A percentile compares a stretch with the other conserved stretches of the same genome.
Evolutionary conservation across 2,113 vertebrate species (phyloP).

Genomic region (Chroicocephalus ridibundus): DNA sequence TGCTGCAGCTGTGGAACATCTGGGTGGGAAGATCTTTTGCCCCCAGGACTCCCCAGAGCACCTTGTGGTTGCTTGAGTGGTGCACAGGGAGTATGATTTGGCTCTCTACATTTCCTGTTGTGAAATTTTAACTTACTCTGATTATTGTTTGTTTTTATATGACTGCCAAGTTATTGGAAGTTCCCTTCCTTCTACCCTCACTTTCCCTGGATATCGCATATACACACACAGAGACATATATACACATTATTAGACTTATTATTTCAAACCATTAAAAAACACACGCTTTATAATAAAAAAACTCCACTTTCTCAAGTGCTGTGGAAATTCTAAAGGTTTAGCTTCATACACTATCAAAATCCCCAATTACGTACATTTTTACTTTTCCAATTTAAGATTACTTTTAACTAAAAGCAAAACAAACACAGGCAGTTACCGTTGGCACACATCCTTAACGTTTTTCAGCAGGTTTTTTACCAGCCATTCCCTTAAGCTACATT

Average conservation of each 20-base stretch:
- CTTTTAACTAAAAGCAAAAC: conserved; percentile 19
- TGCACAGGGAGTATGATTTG: conserved; percentile 3
- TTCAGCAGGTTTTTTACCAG: not conserved
- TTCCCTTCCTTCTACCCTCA: not conserved
- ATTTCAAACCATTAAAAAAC: not conserved
- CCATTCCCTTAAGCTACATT: conserved; percentile 40
- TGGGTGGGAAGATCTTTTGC: conserved; percentile 41
- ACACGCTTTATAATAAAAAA: not conserved
- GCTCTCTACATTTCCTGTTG: conserved; percentile 40
- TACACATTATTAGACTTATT: not conserved
- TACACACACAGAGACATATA: not conserved
- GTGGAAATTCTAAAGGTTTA: not conserved
- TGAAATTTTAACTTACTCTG: conserved; percentile 41
- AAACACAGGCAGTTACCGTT: conserved; percentile 20
- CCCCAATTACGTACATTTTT: not conserved
- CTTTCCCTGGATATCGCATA: not conserved
- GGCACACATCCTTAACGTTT: conserved; percentile 10
- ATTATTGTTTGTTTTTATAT: conserved; percentile 43
- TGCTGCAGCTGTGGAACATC: conserved; percentile 51
- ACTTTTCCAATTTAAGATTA: conserved; percentile 5
- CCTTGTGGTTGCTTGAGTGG: not conserved
- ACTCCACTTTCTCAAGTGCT: not conserved
- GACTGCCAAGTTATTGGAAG: conserved; percentile 34
- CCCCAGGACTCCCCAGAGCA: not conserved
- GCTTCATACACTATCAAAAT: not conserved